Evolutionary conservation across 1,140 invertebrate genomes (phyloP).

Genomic region (Pollicipes pollicipes): DNA sequence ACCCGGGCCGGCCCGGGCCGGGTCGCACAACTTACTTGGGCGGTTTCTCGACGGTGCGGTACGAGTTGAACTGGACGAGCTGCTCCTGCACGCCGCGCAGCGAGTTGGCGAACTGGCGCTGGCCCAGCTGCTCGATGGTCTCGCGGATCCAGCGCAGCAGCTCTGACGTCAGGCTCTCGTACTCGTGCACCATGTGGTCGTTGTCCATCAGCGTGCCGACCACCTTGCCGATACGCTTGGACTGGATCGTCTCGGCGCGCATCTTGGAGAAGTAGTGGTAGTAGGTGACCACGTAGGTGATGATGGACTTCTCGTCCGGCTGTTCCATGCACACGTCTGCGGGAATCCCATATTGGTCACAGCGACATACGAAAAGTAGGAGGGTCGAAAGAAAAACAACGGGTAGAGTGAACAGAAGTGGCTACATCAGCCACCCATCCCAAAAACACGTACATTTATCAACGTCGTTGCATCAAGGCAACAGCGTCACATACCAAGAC

Average conservation of each 20-base stretch:
- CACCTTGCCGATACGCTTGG: constrained; percentile 90
- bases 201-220: constrained; percentile 98
- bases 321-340: constrained; percentile 92
- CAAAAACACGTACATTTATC: constrained; percentile 7
- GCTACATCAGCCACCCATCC: constrained; percentile 4
- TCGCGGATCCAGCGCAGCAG: constrained; percentile 92
- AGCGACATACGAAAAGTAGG: constrained; percentile 17
- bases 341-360: too few relatives aligned
- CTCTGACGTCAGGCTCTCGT: constrained; percentile 89
- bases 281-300: constrained; percentile 98
- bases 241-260: constrained; percentile 98
- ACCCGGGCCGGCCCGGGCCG: too few relatives aligned
- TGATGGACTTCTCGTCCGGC: constrained; percentile 99
- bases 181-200: constrained; percentile 88
- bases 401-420: not conserved
- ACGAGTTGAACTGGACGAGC: constrained; percentile 87
- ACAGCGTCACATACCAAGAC: too few relatives aligned
- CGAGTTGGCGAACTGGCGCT: constrained; percentile 90
- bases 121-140: constrained; percentile 80
- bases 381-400: constrained; percentile 6
- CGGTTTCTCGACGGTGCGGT: constrained; percentile 95
- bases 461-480: too few relatives aligned
- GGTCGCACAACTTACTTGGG: constrained; percentile 61
- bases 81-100: constrained; percentile 89
- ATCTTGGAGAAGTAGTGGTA: constrained; percentile 99